These are phyloP conservation scores for Melanerpes aurifrons DNA, from an alignment of 2,113 vertebrate genomes.

Conservation along the genomic window DNA sequence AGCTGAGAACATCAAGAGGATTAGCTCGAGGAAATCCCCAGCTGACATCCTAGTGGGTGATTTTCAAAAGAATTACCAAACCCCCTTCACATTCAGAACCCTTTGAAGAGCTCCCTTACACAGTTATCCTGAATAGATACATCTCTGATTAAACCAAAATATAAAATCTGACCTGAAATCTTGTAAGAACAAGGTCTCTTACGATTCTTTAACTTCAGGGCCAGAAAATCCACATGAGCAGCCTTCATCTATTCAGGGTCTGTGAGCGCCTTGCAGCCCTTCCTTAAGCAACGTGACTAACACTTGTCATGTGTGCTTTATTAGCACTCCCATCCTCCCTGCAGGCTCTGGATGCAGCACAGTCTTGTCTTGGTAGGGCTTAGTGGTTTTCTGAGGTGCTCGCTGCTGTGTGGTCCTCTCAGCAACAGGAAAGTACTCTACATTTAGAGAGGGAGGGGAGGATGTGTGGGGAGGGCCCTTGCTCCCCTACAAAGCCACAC, in stretches of 20 bases:
- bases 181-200: not conserved
- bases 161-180: slow-evolving; percentile 41
- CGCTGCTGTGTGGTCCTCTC: not conserved
- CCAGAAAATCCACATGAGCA: slow-evolving; percentile 12
- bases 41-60: not conserved
- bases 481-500: not conserved
- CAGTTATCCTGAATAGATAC: not conserved
- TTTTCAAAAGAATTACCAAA: slow-evolving; percentile 10
- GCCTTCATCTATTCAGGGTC: not conserved
- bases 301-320: not conserved
- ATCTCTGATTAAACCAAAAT: not conserved
- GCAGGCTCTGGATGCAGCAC: not conserved
- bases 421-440: not conserved
- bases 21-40: not conserved
- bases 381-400: not conserved
- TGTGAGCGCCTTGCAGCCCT: not conserved
- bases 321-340: not conserved
- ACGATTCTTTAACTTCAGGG: slow-evolving; percentile 4
- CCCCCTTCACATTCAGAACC: not conserved
- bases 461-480: not conserved
- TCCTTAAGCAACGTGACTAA: slow-evolving; percentile 1
- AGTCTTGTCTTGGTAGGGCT: not conserved
- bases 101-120: not conserved
- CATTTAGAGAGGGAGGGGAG: not conserved
- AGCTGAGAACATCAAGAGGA: not conserved